Base-by-base conservation (phyloP, 2,888 invertebrate species). In the Eupithecia subumbrata region DNA sequence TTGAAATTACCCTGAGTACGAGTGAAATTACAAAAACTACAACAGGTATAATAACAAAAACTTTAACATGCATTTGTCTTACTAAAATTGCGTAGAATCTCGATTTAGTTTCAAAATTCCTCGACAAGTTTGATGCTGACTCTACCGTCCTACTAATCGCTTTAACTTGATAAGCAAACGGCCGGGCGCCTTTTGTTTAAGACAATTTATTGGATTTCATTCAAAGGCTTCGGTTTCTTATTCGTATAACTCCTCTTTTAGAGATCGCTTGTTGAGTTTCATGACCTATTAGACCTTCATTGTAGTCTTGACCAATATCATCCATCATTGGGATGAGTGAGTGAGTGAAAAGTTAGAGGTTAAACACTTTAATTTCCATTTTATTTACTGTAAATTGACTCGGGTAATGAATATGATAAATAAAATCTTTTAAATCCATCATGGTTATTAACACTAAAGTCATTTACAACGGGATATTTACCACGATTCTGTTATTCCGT, bases 151-250 rank as follows among this genome's bases (percentile, higher is more conserved):
- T 11, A 25, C 48, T 76, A 76, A 78, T 78, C 76, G 74, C 30
- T 70, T 78, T 78, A 78, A 63, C 66, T 69, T 74, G 64, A 52
- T 73, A 75, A 75, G 71, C 48, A 64, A 71, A 75, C 68, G 68
- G 64, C 64, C 68, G 66, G 48, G 67, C 72, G 56, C 75, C 71
- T 56, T 71, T 40, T 74, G 71, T 76, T 73, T 73, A 37, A 73
- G 69, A 69, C 69, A 64, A 69, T 72, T 69, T 76, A 76, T 76
- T 76, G 76, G 73, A 76, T 74, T 74, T 72, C 22, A 69, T 76
- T 72, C n/a, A 60, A 74, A 66, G 74, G 72, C 67, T 74, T 74
- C 66, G 8, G 68, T 68, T 63, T 48, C 64, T 8, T n/a, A 37
- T 40, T 66, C 52, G 14, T 48, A 45, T 34, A 43, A 40, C 18